Percentiles rank a stretch among this genome's conserved stretches.
These are phyloP conservation scores for Urocitellus parryii DNA, from an alignment of 2,113 vertebrate genomes.

Conservation along the genomic window DNA sequence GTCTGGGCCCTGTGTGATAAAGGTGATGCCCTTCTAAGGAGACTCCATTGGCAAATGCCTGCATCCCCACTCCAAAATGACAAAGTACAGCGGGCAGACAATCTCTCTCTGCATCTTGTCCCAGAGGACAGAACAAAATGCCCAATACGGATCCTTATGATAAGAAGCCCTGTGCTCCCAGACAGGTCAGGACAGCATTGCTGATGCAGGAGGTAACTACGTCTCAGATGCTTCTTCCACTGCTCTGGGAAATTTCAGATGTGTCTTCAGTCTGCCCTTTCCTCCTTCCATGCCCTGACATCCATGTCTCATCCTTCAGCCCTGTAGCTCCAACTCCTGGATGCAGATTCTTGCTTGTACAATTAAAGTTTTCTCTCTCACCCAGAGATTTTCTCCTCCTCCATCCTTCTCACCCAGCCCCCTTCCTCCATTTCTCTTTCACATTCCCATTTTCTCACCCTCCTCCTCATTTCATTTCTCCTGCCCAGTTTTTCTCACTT, in stretches of 20 bases:
- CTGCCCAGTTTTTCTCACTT: neutral
- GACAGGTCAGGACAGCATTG: neutral
- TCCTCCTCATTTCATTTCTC: neutral
- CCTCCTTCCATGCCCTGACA: neutral
- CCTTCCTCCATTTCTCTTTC: neutral
- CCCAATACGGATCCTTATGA: accelerated
- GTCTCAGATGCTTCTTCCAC: neutral
- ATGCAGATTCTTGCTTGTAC: neutral
- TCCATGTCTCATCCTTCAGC: neutral
- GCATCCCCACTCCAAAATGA: neutral
- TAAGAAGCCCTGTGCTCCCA: accelerated
- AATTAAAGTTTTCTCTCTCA: neutral
- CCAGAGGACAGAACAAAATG: neutral
- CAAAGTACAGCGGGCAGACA: accelerated
- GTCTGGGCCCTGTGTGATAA: neutral
- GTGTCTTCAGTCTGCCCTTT: too few relatives aligned
- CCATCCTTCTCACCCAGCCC: neutral
- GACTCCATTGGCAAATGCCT: neutral
- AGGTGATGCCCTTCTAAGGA: neutral
- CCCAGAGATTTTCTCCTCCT: neutral
- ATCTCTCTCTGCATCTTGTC: neutral
- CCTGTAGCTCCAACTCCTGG: neutral
- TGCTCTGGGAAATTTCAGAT: neutral
- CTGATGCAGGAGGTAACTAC: neutral
- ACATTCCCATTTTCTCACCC: neutral